These are phyloP conservation scores for Camponotus vicinus DNA, from an alignment of 1,140 invertebrate species.

Conservation along the genomic window DNA sequence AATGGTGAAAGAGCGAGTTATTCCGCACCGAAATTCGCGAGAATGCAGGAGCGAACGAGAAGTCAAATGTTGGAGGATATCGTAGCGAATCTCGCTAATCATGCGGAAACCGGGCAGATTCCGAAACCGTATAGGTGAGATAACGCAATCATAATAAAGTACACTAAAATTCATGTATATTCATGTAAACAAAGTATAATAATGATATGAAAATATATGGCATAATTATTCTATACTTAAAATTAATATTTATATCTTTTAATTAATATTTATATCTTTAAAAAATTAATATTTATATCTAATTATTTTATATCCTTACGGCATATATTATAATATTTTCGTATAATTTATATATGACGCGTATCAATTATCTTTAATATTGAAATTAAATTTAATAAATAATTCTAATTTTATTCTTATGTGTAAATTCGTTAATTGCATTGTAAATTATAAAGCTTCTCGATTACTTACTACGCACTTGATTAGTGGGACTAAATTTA, in stretches of 20 bases:
- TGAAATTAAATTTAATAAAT: neutral
- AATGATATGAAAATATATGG: neutral
- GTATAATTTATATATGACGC: neutral
- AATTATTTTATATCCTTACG: too few species aligned
- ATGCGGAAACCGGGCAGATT: conserved; percentile 97
- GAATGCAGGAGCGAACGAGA: conserved; percentile 96
- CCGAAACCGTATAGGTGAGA: conserved; percentile 96
- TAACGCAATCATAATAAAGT: neutral
- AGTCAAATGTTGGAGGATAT: conserved; percentile 98
- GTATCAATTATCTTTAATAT: neutral
- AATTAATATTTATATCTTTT: neutral
- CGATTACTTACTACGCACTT: conserved; percentile 6
- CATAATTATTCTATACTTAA: neutral
- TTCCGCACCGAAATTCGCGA: conserved; percentile 98
- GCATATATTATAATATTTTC: neutral
- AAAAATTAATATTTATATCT: neutral
- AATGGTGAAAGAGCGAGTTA: conserved; percentile 99
- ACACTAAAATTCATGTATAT: neutral
- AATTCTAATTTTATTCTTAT: neutral
- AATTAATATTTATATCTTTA: neutral
- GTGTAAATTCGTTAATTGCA: neutral
- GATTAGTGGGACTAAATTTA: conserved; percentile 9
- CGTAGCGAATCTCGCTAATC: conserved; percentile 96
- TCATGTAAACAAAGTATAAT: neutral
- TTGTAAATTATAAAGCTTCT: neutral